A percentile compares a stretch with the other conserved stretches of the same genome.
Conservation (phyloP, 2,113 vertebrate species). For the Rattus norvegicus region DNA sequence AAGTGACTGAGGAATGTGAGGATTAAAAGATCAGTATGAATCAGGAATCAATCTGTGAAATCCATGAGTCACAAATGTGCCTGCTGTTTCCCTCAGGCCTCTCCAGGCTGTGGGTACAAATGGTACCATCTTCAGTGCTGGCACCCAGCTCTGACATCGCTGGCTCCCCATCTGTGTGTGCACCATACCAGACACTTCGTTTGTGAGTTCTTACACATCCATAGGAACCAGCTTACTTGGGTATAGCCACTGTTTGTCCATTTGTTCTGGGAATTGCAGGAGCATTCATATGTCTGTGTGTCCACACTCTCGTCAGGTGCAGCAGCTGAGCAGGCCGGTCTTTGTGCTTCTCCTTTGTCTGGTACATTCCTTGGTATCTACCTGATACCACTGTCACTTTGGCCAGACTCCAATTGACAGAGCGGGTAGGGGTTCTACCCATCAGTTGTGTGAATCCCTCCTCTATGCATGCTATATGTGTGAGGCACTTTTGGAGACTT, state of each 20-base stretch:
- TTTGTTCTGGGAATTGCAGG: background rate
- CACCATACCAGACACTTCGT: background rate
- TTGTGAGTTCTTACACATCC: background rate
- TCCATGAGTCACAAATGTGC: background rate
- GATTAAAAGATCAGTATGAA: slow-evolving; percentile 67
- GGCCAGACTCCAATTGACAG: background rate
- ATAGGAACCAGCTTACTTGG: background rate
- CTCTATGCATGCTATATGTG: background rate
- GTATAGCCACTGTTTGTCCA: background rate
- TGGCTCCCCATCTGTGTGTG: background rate
- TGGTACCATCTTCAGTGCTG: background rate
- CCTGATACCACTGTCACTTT: background rate
- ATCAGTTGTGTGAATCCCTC: background rate
- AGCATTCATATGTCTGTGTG: background rate
- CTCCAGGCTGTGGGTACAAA: slow-evolving; percentile 30
- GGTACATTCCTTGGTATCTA: background rate
- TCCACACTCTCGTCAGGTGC: background rate
- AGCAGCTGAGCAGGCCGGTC: background rate
- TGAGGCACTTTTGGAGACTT: background rate
- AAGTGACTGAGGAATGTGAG: slow-evolving; percentile 42
- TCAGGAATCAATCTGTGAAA: slow-evolving; percentile 68
- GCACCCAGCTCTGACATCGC: background rate
- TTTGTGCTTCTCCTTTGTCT: background rate
- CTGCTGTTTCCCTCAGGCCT: slow-evolving; percentile 17
- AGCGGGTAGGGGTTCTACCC: background rate